Conservation (phyloP, 2,888 invertebrate species). For the Sinodicranocentrus sp. region DNA sequence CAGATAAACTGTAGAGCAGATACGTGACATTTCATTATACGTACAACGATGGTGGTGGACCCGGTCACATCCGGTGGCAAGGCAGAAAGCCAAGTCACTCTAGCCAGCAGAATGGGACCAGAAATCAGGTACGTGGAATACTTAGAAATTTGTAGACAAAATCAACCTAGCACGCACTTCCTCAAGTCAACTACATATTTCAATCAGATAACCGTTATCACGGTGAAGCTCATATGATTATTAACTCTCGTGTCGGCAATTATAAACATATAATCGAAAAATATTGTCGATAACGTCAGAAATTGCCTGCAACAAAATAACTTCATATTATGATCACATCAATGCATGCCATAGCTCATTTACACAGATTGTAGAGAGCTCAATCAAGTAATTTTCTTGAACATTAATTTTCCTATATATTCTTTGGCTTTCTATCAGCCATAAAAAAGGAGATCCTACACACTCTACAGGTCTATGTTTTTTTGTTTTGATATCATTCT, state of each 20-base stretch:
- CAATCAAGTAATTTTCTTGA: background rate
- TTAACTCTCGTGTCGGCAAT: too few species aligned
- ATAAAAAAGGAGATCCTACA: background rate
- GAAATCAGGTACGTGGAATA: conserved; percentile 77
- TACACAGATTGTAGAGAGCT: too few species aligned
- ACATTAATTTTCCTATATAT: background rate
- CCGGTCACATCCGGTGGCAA: conserved; percentile 72
- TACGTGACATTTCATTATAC: too few species aligned
- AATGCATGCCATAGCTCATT: too few species aligned
- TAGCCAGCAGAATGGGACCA: conserved; percentile 76
- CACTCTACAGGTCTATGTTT: background rate
- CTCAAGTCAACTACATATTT: background rate
- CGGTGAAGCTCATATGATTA: too few species aligned
- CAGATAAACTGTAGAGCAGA: too few species aligned
- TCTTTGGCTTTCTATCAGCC: background rate
- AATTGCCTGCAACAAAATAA: too few species aligned
- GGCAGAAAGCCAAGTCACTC: conserved; percentile 76
- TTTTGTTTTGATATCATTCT: conserved; percentile 2
- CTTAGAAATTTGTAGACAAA: too few species aligned
- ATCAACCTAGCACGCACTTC: background rate
- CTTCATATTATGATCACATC: too few species aligned
- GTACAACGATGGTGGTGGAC: conserved; percentile 57
- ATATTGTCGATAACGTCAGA: too few species aligned
- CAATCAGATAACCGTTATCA: conserved; percentile 8
- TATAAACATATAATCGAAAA: too few species aligned